Evolutionary conservation across 2,797 vertebrate genomes (phyloP).

Genomic region (Melanotaenia trifasciata): DNA sequence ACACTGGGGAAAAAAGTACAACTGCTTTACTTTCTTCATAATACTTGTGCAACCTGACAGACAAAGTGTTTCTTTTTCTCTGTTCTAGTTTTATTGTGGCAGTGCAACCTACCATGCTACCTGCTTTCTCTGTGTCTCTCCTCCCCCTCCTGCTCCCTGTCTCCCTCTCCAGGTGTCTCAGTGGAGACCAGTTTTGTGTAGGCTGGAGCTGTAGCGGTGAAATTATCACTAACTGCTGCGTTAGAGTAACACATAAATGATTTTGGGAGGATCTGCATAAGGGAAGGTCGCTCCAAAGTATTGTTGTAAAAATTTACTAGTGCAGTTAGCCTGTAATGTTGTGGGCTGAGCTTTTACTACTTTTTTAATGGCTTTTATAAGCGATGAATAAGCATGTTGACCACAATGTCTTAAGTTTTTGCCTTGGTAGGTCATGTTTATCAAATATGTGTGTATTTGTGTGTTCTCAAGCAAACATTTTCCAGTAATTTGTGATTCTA

Average conservation of each 20-base stretch:
- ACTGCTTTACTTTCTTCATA: conserved; percentile 4
- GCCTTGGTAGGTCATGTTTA: conserved; percentile 1
- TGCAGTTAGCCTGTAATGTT: conserved; percentile 16
- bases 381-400: conserved; percentile 1
- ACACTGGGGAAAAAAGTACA: too few relatives aligned
- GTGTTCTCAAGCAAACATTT: conserved; percentile 17
- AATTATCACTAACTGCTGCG: conserved; percentile 44
- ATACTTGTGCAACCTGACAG: conserved; percentile 21
- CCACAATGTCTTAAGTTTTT: neutral
- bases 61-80: neutral
- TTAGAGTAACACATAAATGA: conserved; percentile 14
- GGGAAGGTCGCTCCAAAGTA: neutral
- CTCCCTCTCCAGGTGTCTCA: conserved; percentile 48
- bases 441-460: neutral
- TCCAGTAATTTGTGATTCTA: conserved; percentile 32
- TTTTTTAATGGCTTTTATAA: conserved; percentile 5
- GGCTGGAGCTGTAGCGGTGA: conserved; percentile 56
- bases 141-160: conserved; percentile 36
- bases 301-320: neutral
- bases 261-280: conserved; percentile 16
- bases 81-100: conserved; percentile 42
- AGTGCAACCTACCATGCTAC: conserved; percentile 75
- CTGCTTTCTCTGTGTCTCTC: conserved; percentile 43
- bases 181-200: conserved; percentile 50
- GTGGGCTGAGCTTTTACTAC: conserved; percentile 1